Conservation (phyloP, 2,113 vertebrate species). For the Oncorhynchus masou region DNA sequence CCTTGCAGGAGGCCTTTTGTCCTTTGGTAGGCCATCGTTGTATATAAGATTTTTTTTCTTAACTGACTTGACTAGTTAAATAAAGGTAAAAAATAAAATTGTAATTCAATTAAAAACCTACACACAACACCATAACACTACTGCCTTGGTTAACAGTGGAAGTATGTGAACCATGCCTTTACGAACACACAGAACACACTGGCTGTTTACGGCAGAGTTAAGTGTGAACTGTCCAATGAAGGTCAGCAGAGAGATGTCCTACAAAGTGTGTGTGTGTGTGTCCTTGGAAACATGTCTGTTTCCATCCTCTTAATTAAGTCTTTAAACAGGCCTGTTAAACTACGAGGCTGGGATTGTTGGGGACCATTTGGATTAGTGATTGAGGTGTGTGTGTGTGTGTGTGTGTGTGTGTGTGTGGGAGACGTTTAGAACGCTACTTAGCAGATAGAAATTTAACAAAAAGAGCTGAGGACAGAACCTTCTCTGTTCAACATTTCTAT, state of each 20-base stretch:
- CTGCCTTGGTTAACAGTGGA: slow-evolving; percentile 1
- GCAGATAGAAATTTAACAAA: no score
- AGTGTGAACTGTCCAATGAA: slow-evolving; percentile 18
- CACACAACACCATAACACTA: neutral
- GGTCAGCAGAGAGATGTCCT: slow-evolving; percentile 14
- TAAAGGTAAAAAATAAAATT: no score
- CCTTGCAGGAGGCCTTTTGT: no score
- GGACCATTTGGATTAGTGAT: neutral
- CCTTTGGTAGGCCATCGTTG: no score
- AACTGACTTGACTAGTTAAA: no score
- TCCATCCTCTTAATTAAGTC: slow-evolving; percentile 2
- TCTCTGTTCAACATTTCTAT: neutral
- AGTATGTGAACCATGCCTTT: slow-evolving; percentile 12
- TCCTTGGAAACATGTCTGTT: slow-evolving; percentile 24
- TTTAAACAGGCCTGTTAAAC: slow-evolving; percentile 18
- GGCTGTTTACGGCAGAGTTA: slow-evolving; percentile 17
- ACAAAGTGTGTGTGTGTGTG: slow-evolving; percentile 1
- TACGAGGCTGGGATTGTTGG: neutral
- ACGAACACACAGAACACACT: slow-evolving; percentile 14
- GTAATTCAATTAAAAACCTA: no score
- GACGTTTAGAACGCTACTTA: no score
- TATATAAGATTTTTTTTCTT: no score
- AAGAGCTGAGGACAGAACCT: no score
- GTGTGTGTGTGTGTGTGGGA: no score
- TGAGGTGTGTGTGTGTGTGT: neutral